These are phyloP conservation scores for Clarias batrachus DNA, from an alignment of 2,113 vertebrate species.

Conservation along the genomic window DNA sequence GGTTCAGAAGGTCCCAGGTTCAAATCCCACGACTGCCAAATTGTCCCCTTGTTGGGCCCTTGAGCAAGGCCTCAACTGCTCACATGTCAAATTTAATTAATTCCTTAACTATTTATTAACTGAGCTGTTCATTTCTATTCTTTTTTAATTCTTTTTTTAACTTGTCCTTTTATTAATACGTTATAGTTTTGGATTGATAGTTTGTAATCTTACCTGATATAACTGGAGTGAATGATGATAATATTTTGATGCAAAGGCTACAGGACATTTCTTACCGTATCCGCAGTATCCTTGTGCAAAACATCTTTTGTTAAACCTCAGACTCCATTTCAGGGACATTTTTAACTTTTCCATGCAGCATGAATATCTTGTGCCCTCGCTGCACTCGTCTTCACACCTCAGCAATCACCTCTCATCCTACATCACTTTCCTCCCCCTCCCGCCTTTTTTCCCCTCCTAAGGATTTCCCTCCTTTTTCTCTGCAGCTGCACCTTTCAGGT, in stretches of 20 bases:
- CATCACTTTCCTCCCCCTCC: slow-evolving; percentile 35
- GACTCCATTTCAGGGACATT: slow-evolving; percentile 15
- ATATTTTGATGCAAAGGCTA: background rate
- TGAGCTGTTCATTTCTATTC: background rate
- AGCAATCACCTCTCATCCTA: slow-evolving; percentile 65
- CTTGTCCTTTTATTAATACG: background rate
- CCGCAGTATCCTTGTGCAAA: background rate
- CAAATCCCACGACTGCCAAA: too few species aligned
- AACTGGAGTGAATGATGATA: background rate
- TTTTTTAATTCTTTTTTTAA: background rate
- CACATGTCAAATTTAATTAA: background rate
- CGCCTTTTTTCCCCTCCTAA: background rate
- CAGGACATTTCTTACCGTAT: background rate
- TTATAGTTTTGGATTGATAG: background rate
- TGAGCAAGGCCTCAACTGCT: too few species aligned
- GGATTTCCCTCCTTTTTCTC: slow-evolving; percentile 32
- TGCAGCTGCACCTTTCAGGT: slow-evolving; percentile 54
- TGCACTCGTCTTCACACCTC: slow-evolving; percentile 68
- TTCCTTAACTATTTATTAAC: background rate
- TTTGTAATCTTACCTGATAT: background rate
- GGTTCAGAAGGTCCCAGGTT: too few species aligned
- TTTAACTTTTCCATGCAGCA: slow-evolving; percentile 12
- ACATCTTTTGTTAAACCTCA: slow-evolving; percentile 9
- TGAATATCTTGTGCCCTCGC: slow-evolving; percentile 32
- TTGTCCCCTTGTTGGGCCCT: too few species aligned